phyloP scores from a whole-genome alignment of 2,888 invertebrate genomes.

The Eupithecia inturbata region DNA sequence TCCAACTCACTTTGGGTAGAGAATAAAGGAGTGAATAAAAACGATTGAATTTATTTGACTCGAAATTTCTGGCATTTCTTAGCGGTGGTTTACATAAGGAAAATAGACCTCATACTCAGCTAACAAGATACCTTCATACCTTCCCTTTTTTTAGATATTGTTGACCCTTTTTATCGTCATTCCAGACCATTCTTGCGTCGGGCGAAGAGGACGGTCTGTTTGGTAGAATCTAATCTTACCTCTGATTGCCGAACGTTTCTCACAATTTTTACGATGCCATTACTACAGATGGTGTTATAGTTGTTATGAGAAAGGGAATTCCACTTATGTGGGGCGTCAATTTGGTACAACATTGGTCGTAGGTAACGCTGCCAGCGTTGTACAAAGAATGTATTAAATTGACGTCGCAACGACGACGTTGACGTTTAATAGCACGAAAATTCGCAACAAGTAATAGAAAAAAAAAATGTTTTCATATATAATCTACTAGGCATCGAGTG shows the following conservation, averaged over 20 bases:
- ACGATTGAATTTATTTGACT: slow-evolving; percentile 15
- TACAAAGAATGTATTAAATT: not conserved
- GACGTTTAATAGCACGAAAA: not conserved
- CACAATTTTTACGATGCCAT: slow-evolving; percentile 75
- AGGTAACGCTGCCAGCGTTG: not conserved
- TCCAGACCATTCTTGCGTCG: slow-evolving; percentile 50
- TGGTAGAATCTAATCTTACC: slow-evolving; percentile 69
- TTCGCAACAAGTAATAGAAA: not conserved
- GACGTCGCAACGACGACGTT: not conserved
- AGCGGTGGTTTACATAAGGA: slow-evolving; percentile 30
- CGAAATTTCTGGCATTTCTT: slow-evolving; percentile 22
- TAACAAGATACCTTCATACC: slow-evolving; percentile 37
- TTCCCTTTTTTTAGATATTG: slow-evolving; percentile 62
- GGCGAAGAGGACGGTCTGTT: slow-evolving; percentile 46
- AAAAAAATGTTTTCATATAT: not conserved
- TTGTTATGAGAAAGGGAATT: slow-evolving; percentile 45
- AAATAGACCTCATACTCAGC: slow-evolving; percentile 35
- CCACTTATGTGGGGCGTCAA: not conserved
- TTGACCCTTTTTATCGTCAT: slow-evolving; percentile 69
- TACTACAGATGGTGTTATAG: slow-evolving; percentile 51
- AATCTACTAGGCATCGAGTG: not conserved
- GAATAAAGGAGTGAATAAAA: not conserved
- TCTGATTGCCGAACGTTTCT: slow-evolving; percentile 73
- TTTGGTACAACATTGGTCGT: not conserved
- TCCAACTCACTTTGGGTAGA: not conserved